Evolutionary conservation across 1,140 invertebrate genomes (phyloP).

Genomic region (Drosophila bocqueti): DNA sequence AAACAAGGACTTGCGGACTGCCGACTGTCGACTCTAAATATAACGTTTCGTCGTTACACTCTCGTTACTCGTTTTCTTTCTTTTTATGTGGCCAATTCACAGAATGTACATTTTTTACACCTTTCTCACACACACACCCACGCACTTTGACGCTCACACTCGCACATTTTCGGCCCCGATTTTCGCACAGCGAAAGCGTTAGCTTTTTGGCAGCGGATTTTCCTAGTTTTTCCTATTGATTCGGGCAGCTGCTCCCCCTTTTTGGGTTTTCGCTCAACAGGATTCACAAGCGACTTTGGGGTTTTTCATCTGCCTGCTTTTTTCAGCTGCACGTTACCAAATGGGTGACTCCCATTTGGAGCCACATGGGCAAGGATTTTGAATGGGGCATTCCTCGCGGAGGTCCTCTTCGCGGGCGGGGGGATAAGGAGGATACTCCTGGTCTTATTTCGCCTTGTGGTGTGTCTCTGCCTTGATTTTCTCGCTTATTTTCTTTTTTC

Average conservation of each 20-base stretch:
- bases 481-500: slow-evolving; percentile 42
- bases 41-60: slow-evolving; percentile 74
- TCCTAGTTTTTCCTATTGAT: slow-evolving; percentile 19
- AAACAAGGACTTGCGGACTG: slow-evolving; percentile 48
- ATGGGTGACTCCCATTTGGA: slow-evolving; percentile 48
- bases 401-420: slow-evolving; percentile 10
- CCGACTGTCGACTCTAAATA: slow-evolving; percentile 72
- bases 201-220: slow-evolving; percentile 43
- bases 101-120: slow-evolving; percentile 81
- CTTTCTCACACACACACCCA: slow-evolving; percentile 76
- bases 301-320: slow-evolving; percentile 29
- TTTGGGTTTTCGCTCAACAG: slow-evolving; percentile 43
- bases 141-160: slow-evolving; percentile 62
- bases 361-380: slow-evolving; percentile 66
- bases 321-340: slow-evolving; percentile 55
- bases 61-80: slow-evolving; percentile 72
- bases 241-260: slow-evolving; percentile 13
- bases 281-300: slow-evolving; percentile 29
- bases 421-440: slow-evolving; percentile 14
- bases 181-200: slow-evolving; percentile 53
- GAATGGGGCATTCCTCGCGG: slow-evolving; percentile 37
- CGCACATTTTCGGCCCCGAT: slow-evolving; percentile 51
- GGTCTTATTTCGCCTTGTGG: slow-evolving; percentile 36
- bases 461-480: slow-evolving; percentile 39
- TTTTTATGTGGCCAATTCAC: slow-evolving; percentile 78